phyloP scores from a whole-genome alignment of 2,888 invertebrate genomes.

The Trichopria drosophilae region DNA sequence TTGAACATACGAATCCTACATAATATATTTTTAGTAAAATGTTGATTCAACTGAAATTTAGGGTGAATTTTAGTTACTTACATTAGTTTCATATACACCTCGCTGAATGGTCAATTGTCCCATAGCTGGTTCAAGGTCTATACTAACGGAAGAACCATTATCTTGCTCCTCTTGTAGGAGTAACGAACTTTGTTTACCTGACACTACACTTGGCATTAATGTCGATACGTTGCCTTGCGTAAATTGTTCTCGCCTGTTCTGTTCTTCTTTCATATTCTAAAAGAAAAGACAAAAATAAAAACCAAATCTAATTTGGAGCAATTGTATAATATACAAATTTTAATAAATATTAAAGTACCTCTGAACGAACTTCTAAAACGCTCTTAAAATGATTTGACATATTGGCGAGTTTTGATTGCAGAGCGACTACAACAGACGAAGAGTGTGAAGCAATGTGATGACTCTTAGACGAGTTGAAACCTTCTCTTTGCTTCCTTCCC shows the following conservation, averaged over 20 bases:
- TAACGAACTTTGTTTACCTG: constrained; percentile 59
- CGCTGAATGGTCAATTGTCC: constrained; percentile 57
- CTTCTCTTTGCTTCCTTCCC: constrained; percentile 71
- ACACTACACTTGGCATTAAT: constrained; percentile 65
- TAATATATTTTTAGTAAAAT: constrained; percentile 14
- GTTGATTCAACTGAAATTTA: constrained; percentile 8
- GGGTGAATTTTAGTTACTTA: constrained; percentile 37
- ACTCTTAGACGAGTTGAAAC: constrained; percentile 59
- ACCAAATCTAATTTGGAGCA: constrained; percentile 3
- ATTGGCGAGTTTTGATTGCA: constrained; percentile 91
- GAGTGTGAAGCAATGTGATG: constrained; percentile 89
- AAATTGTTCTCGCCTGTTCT: constrained; percentile 89
- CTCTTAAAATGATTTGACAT: constrained; percentile 98
- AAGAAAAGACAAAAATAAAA: constrained; percentile 32
- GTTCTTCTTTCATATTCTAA: constrained; percentile 91
- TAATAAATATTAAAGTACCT: constrained; percentile 60
- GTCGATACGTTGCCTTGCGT: constrained; percentile 69
- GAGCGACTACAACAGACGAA: constrained; percentile 86
- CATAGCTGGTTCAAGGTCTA: constrained; percentile 76
- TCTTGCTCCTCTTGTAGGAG: constrained; percentile 55
- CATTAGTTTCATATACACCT: constrained; percentile 51
- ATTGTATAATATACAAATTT: constrained; percentile 9
- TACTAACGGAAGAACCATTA: constrained; percentile 65
- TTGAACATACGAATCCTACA: constrained; percentile 80
- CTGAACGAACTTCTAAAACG: constrained; percentile 95